Conservation (phyloP, 37 sponge, comb jelly and placozoan genomes). For the Agelas oroides region DNA sequence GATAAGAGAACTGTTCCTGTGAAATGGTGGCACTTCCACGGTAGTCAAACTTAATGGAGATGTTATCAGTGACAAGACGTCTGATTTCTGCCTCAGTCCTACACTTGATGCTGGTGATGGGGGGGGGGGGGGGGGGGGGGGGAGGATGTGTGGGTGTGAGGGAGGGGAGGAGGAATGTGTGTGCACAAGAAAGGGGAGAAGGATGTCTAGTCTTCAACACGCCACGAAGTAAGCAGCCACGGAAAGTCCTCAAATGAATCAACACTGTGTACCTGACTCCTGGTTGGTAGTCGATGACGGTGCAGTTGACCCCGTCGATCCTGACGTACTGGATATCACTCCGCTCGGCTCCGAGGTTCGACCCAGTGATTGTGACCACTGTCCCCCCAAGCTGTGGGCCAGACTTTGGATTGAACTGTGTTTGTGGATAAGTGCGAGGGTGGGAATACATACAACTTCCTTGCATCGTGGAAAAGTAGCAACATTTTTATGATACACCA, state of each 20-base stretch:
- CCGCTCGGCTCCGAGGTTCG: constrained; percentile 71
- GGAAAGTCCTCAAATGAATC: too few relatives aligned
- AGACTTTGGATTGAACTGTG: constrained; percentile 62
- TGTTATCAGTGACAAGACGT: not conserved
- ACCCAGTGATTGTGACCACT: constrained; percentile 67
- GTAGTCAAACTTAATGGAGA: constrained; percentile 4
- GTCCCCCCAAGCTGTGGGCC: constrained; percentile 88
- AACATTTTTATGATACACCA: too few relatives aligned
- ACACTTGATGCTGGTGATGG: constrained; percentile 19
- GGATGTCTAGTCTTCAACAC: too few relatives aligned
- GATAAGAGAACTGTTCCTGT: constrained; percentile 2
- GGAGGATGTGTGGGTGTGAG: too few relatives aligned
- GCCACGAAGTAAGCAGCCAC: too few relatives aligned
- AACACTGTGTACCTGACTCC: constrained; percentile 33
- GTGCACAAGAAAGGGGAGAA: too few relatives aligned
- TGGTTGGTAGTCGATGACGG: constrained; percentile 22
- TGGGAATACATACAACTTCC: too few relatives aligned
- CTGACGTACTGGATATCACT: constrained; percentile 55
- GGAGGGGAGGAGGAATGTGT: too few relatives aligned
- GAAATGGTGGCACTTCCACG: not conserved
- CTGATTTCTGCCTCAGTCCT: not conserved
- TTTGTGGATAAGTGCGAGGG: too few relatives aligned
- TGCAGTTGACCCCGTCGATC: constrained; percentile 57
- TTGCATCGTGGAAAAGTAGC: too few relatives aligned
- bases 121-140: too few relatives aligned